These are phyloP conservation scores for Eupithecia dodoneata DNA, from an alignment of 2,888 invertebrate genomes.

Conservation along the genomic window DNA sequence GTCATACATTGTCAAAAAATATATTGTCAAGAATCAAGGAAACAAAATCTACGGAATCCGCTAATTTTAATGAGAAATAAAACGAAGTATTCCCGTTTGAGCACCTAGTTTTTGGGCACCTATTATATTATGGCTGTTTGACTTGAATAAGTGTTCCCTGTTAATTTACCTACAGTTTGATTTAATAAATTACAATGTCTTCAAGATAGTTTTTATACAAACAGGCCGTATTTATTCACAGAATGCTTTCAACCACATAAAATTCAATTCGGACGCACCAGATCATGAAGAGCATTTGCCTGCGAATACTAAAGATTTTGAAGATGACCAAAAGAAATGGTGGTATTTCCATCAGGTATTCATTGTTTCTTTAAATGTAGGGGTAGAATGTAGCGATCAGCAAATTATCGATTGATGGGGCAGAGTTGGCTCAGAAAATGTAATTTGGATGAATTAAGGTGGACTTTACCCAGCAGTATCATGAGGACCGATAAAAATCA, in stretches of 20 bases:
- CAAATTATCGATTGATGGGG: neutral
- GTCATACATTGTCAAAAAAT: too few species aligned
- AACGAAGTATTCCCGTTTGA: too few species aligned
- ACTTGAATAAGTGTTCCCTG: too few species aligned
- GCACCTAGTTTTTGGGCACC: too few species aligned
- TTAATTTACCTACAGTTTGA: too few species aligned
- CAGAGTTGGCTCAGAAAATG: neutral
- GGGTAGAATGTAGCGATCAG: neutral
- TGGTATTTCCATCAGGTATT: conserved; percentile 64
- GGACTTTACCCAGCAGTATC: neutral
- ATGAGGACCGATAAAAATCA: neutral
- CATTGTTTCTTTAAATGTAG: neutral
- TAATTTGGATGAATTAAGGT: neutral
- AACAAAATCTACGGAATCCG: neutral
- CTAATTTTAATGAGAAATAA: neutral
- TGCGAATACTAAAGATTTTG: neutral
- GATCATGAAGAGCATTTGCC: conserved; percentile 56
- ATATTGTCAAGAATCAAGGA: neutral
- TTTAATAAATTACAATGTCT: neutral
- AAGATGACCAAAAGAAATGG: conserved; percentile 49
- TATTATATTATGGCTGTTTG: neutral
- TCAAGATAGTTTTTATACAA: neutral
- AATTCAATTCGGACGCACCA: conserved; percentile 53
- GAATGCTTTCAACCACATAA: conserved; percentile 57
- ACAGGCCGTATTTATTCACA: conserved; percentile 44